Percentiles rank a stretch among this genome's conserved stretches.
Evolutionary conservation across 2,888 invertebrate genomes (phyloP).

Genomic region (Trachelus tabidus): DNA sequence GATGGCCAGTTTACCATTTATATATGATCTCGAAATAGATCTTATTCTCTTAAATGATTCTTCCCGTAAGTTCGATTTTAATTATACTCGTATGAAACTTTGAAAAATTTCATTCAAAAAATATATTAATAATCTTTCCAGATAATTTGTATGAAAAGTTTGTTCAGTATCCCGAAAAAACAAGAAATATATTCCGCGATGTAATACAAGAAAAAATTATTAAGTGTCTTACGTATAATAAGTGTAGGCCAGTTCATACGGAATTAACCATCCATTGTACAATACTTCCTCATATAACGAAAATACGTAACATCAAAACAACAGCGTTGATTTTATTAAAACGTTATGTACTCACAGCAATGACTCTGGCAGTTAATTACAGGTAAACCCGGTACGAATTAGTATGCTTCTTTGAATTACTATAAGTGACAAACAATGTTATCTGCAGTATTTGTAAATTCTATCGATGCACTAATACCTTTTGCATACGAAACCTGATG

Average conservation of each 20-base stretch:
- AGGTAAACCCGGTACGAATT: background rate
- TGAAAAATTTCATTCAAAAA: background rate
- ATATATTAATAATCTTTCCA: background rate
- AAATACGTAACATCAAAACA: background rate
- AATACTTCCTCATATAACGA: background rate
- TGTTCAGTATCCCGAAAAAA: background rate
- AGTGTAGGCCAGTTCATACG: background rate
- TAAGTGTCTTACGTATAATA: background rate
- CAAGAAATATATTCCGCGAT: background rate
- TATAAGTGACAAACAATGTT: background rate
- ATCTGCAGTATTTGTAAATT: background rate
- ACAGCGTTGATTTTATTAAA: background rate
- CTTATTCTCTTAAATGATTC: slow-evolving; percentile 16
- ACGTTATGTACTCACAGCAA: slow-evolving; percentile 4
- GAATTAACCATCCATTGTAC: background rate
- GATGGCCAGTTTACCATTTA: slow-evolving; percentile 12
- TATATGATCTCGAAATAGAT: slow-evolving; percentile 22
- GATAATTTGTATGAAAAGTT: slow-evolving; percentile 4
- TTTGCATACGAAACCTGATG: background rate
- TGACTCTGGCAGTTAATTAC: background rate
- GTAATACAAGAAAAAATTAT: background rate
- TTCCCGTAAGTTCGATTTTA: slow-evolving; percentile 22
- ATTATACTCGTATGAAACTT: background rate
- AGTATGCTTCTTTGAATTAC: background rate
- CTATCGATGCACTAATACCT: background rate